Conservation (phyloP, 2,797 vertebrate species). For the Pampus argenteus region DNA sequence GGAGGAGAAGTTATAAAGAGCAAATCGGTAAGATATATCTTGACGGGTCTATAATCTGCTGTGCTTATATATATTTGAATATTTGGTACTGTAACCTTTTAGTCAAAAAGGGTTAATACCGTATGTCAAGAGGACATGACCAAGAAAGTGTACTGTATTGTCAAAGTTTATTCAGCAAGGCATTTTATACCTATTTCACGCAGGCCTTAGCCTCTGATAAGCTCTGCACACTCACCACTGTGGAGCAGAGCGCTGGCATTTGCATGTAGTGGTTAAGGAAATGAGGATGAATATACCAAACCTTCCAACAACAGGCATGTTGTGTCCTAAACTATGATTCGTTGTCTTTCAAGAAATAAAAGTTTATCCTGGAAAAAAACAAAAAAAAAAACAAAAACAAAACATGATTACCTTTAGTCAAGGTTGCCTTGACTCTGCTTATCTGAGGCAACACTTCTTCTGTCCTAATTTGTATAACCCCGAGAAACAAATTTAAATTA, state of each 20-base stretch:
- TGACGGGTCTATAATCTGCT: too few relatives aligned
- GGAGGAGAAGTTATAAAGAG: too few relatives aligned
- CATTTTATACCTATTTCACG: constrained; percentile 22
- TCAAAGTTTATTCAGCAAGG: constrained; percentile 7
- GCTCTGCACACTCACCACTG: constrained; percentile 14
- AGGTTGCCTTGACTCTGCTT: constrained; percentile 18
- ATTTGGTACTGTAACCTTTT: too few relatives aligned
- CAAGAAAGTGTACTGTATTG: too few relatives aligned
- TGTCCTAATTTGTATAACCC: constrained; percentile 17
- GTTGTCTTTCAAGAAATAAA: constrained; percentile 3
- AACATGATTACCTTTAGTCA: constrained; percentile 6
- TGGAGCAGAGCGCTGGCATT: constrained; percentile 10
- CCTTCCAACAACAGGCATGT: neutral
- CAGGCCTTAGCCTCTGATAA: neutral
- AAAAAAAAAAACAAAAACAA: neutral
- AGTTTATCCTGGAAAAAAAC: neutral
- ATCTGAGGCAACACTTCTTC: neutral
- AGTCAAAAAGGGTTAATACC: too few relatives aligned
- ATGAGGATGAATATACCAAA: neutral
- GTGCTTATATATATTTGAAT: too few relatives aligned
- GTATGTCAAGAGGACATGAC: too few relatives aligned
- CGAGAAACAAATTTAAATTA: constrained; percentile 1
- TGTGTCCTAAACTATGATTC: neutral
- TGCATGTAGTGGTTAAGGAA: constrained; percentile 7
- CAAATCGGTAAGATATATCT: too few relatives aligned